These are phyloP conservation scores for Chelidonichthys spinosus DNA, from an alignment of 2,797 vertebrate species.

Conservation along the genomic window DNA sequence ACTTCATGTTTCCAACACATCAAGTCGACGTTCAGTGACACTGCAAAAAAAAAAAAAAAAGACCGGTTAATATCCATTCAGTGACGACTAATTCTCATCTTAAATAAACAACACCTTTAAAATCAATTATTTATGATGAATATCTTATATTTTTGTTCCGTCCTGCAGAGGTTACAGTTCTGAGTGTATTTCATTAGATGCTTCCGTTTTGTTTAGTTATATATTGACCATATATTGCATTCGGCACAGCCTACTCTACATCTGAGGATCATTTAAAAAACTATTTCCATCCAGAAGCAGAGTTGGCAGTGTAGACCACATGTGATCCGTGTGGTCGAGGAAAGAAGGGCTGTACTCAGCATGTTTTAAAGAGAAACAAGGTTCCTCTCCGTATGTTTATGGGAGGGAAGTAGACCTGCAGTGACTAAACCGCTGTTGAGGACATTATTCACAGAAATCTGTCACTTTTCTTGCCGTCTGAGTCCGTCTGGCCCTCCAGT, in stretches of 20 bases:
- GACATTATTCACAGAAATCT: slow-evolving; percentile 46
- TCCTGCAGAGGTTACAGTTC: background rate
- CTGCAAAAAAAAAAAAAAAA: too few species aligned
- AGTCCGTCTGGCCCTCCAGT: slow-evolving; percentile 34
- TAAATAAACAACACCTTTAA: background rate
- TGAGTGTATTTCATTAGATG: background rate
- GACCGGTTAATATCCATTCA: background rate
- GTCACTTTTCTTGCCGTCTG: slow-evolving; percentile 41
- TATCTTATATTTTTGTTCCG: background rate
- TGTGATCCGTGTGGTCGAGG: background rate
- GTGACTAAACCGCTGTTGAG: slow-evolving; percentile 25
- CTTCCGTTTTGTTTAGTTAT: background rate
- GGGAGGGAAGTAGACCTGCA: slow-evolving; percentile 21
- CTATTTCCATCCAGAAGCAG: background rate
- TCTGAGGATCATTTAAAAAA: background rate
- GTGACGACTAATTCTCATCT: slow-evolving; percentile 1
- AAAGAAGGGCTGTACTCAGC: background rate
- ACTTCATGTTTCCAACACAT: background rate
- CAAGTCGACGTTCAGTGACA: too few species aligned
- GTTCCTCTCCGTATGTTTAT: slow-evolving; percentile 22
- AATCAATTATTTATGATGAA: background rate
- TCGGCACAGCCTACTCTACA: background rate
- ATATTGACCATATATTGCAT: background rate
- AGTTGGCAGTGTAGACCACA: background rate
- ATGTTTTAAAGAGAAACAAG: background rate